Evolutionary conservation across 2,113 vertebrate species (phyloP), one percentile per base, ranked within the genome.

Genomic region (Enhydra lutris): DNA sequence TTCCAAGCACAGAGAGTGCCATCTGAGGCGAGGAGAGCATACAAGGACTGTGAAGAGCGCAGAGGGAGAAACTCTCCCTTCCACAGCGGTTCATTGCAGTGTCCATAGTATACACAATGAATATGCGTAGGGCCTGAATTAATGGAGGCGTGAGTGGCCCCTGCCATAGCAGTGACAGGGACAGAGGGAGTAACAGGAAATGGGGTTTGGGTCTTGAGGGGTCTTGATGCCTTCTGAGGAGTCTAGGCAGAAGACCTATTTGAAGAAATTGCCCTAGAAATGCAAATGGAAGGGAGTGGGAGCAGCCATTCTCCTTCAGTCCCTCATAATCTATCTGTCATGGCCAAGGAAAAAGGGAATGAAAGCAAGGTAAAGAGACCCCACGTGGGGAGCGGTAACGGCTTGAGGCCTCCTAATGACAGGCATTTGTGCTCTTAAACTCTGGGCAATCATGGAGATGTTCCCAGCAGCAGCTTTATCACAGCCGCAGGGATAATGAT

Each of bases 401-500:
- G 55, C 18, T 42, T 47, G 9, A 17, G 18, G 24, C 34, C 65
- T 63, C 65, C 31, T 93, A 57, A 94, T 95, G 74, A 89, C 63
- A 89, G n/a, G 47, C 82, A 87, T 94, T 65, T 91, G 73, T 96
- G 57, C 78, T 83, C 59, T 93, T 59, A 42, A 18, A 18, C 36
- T 55, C n/a, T 71, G n/a, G 73, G 34, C 59, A 76, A 73, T 73
- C 55, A 88, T 45, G 50, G 15, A 90, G 34, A 18, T 67, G 11
- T 76, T 50, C 80, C 50, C 1, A 3, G 45, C 6, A 24, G 65
- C 15, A 89, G 83, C 57, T 95, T 81, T 83, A 39, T 89, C 96
- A 91, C 29, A 71, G 23, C 85, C 11, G 1, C 94, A 71, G 93
- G 73, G 65, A 91, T 93, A 97, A 97, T 93, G 85, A 93, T 21